Percentiles rank a stretch among this genome's conserved stretches.
Conservation (phyloP, 2,888 invertebrate species). For the Lampropteryx suffumata region DNA sequence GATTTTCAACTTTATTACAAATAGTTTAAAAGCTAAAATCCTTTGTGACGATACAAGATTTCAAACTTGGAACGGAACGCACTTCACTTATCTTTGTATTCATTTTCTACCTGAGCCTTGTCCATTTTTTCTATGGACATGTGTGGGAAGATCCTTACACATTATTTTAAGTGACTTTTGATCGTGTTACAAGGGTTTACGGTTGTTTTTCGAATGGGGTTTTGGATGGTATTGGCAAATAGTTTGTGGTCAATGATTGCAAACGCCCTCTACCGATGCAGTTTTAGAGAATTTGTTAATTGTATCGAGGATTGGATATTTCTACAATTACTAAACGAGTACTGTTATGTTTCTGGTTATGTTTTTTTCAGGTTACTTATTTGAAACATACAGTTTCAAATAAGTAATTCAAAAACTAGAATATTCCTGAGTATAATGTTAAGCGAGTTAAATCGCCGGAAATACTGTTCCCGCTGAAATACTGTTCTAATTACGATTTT, state of each 20-base stretch:
- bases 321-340: too few species aligned
- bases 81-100: conserved; percentile 69
- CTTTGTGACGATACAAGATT: background rate
- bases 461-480: too few species aligned
- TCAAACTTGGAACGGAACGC: conserved; percentile 47
- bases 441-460: too few species aligned
- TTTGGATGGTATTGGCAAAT: conserved; percentile 38
- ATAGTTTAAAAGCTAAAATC: conserved; percentile 9
- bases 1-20: conserved; percentile 44
- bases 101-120: conserved; percentile 73
- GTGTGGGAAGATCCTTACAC: conserved; percentile 37
- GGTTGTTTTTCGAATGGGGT: conserved; percentile 35
- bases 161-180: background rate
- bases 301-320: too few species aligned
- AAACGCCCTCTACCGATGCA: conserved; percentile 48
- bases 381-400: too few species aligned
- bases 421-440: too few species aligned
- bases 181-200: conserved; percentile 37
- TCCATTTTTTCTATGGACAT: conserved; percentile 65
- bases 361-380: too few species aligned
- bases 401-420: too few species aligned
- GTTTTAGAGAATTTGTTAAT: conserved; percentile 46
- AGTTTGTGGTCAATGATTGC: conserved; percentile 44
- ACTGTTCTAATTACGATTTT: too few species aligned
- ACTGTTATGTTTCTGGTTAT: too few species aligned